Percentiles rank a stretch among this genome's conserved stretches.
Conservation (phyloP, 2,888 invertebrate species). For the Biston betularia region DNA sequence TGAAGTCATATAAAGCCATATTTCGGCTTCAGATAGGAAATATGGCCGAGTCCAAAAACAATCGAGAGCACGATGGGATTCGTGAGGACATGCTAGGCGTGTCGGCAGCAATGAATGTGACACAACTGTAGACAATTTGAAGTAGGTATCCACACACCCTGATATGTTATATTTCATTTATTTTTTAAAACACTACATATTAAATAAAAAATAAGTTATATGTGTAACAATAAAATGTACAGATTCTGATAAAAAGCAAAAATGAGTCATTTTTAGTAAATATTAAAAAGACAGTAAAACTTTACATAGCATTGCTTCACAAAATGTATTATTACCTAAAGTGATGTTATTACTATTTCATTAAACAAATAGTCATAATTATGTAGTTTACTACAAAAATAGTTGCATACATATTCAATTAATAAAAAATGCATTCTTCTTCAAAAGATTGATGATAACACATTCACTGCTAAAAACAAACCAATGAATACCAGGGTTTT, state of each 20-base stretch:
- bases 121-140: not conserved
- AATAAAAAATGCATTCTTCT: not conserved
- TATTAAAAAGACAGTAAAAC: slow-evolving; percentile 32
- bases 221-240: slow-evolving; percentile 67
- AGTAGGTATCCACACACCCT: slow-evolving; percentile 22
- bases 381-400: slow-evolving; percentile 11
- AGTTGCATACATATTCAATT: slow-evolving; percentile 22
- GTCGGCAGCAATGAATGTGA: too few species aligned
- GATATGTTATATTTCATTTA: slow-evolving; percentile 58
- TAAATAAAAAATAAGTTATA: slow-evolving; percentile 73
- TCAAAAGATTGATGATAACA: not conserved
- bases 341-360: slow-evolving; percentile 44
- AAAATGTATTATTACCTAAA: slow-evolving; percentile 39
- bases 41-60: too few species aligned
- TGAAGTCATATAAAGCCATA: too few species aligned
- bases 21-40: too few species aligned
- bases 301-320: slow-evolving; percentile 42
- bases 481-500: too few species aligned
- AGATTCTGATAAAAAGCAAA: slow-evolving; percentile 62
- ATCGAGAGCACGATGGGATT: too few species aligned
- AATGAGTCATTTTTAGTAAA: slow-evolving; percentile 51
- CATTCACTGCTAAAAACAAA: too few species aligned
- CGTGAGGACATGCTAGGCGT: too few species aligned
- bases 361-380: slow-evolving; percentile 18
- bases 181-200: slow-evolving; percentile 68